Evolutionary conservation across 2,797 vertebrate genomes (phyloP).

Genomic region (Oceanodroma leucorhoa): DNA sequence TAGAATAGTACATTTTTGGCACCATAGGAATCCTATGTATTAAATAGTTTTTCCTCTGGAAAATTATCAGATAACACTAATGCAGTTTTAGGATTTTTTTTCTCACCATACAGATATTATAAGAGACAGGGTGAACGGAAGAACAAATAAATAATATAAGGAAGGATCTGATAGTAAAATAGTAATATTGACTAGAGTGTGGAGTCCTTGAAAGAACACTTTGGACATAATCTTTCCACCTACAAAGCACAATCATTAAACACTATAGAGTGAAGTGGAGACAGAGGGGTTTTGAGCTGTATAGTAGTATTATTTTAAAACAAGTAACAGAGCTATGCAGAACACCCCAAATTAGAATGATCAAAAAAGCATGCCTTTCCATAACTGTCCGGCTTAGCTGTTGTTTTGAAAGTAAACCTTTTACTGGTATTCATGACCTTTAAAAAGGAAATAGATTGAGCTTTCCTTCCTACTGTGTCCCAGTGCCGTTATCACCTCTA

Average conservation of each 20-base stretch:
- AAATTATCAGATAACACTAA: not conserved
- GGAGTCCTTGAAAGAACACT: not conserved
- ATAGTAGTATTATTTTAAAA: not conserved
- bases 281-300: not conserved
- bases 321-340: not conserved
- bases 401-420: slow-evolving; percentile 33
- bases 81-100: not conserved
- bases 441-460: slow-evolving; percentile 31
- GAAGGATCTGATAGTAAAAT: not conserved
- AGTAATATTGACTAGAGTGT: not conserved
- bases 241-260: not conserved
- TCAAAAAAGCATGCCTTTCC: slow-evolving; percentile 5
- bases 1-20: not conserved
- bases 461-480: slow-evolving; percentile 38
- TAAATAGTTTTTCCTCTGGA: not conserved
- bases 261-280: not conserved
- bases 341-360: not conserved
- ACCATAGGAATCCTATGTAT: not conserved
- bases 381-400: not conserved
- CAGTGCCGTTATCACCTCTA: not conserved
- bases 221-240: not conserved
- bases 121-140: not conserved
- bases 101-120: not conserved
- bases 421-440: slow-evolving; percentile 6
- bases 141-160: not conserved